Conservation (phyloP, 1,140 invertebrate genomes). For the Drosophila kikkawai region DNA sequence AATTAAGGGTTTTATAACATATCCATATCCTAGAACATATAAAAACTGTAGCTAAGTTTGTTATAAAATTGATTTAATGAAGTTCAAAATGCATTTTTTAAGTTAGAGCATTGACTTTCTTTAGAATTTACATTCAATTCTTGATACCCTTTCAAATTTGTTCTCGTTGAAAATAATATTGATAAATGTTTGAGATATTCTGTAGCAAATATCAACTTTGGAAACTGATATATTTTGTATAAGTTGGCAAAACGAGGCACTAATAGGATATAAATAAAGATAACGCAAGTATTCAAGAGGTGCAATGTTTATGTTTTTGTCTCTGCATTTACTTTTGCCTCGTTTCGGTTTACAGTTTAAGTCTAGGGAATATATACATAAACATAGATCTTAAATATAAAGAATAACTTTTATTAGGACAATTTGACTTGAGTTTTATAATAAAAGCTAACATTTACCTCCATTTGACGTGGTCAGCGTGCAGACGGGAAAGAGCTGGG, state of each 20-base stretch:
- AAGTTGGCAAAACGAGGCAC: no score
- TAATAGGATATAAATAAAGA: background rate
- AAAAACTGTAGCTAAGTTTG: background rate
- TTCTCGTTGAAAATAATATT: background rate
- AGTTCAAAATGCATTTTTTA: background rate
- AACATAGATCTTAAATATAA: background rate
- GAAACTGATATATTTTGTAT: background rate
- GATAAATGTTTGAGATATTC: background rate
- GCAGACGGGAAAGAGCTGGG: conserved; percentile 86
- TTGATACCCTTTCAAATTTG: no score
- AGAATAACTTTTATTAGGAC: background rate
- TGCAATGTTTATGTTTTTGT: background rate
- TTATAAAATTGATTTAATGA: background rate
- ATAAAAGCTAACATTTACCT: conserved; percentile 58
- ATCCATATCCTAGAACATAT: no score
- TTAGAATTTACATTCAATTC: background rate
- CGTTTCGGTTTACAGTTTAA: background rate
- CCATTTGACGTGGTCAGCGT: conserved; percentile 74
- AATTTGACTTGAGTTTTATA: background rate
- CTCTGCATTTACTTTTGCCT: background rate
- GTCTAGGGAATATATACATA: background rate
- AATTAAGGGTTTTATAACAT: background rate
- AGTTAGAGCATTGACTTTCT: background rate
- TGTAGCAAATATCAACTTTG: background rate
- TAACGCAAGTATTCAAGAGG: background rate